These are phyloP conservation scores for Ciona savignyi DNA, from an alignment of 23 tunicate genomes.

Conservation along the genomic window DNA sequence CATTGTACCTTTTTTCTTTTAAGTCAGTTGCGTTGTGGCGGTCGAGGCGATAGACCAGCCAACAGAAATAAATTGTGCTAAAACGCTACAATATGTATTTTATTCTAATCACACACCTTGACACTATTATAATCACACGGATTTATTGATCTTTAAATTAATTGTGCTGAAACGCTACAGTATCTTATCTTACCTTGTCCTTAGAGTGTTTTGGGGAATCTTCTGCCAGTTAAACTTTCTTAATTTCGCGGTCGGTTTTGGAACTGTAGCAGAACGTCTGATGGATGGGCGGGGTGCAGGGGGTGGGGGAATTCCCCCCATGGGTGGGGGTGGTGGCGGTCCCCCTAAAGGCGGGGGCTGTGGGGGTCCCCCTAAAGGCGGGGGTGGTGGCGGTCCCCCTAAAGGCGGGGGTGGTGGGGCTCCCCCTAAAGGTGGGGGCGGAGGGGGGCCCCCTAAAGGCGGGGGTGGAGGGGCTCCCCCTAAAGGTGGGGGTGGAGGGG, in stretches of 20 bases:
- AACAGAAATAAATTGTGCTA: no score
- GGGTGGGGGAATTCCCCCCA: conserved; percentile 47
- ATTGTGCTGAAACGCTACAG: no score
- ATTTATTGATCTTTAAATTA: neutral
- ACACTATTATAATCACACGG: no score
- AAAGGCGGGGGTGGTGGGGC: conserved; percentile 30
- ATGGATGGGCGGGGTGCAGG: conserved; percentile 25
- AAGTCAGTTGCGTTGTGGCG: no score
- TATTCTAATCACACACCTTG: no score
- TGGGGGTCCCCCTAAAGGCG: no score
- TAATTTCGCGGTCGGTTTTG: conserved; percentile 77
- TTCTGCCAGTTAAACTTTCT: conserved; percentile 96
- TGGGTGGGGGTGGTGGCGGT: no score
- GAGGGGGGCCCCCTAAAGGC: conserved; percentile 20
- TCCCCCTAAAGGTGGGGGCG: conserved; percentile 11
- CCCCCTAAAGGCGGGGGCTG: no score
- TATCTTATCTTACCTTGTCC: conserved; percentile 18
- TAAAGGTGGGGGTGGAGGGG: conserved; percentile 25
- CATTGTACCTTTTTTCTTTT: no score
- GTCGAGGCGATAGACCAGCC: no score
- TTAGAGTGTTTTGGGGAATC: conserved; percentile 47
- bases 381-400: no score
- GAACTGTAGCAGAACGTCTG: conserved; percentile 52
- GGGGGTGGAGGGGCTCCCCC: conserved; percentile 37
- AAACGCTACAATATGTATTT: no score